phyloP scores from a whole-genome alignment of 2,888 invertebrate genomes.

The Carpatolechia fugitivella region DNA sequence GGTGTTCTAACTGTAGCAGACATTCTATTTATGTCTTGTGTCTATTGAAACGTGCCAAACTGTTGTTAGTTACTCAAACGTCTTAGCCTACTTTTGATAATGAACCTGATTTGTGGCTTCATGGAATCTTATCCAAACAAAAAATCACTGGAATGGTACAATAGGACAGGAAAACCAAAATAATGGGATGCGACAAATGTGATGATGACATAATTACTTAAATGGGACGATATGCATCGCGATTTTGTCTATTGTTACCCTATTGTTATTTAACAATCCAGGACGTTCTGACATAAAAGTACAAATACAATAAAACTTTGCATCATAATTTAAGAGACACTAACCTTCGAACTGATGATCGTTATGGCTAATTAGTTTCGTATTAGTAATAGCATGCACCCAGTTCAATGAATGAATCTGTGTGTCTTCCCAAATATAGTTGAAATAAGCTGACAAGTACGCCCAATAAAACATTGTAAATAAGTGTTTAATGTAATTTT shows the following conservation, averaged over 20 bases:
- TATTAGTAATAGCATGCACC: constrained; percentile 45
- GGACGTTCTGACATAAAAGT: background rate
- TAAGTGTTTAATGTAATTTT: constrained; percentile 23
- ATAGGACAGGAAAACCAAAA: constrained; percentile 12
- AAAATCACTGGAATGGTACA: background rate
- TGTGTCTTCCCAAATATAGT: constrained; percentile 57
- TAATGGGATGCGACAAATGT: constrained; percentile 7
- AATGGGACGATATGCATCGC: constrained; percentile 4
- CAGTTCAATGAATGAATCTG: constrained; percentile 63
- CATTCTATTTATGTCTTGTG: constrained; percentile 60
- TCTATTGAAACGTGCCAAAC: constrained; percentile 68
- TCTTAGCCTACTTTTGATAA: constrained; percentile 41
- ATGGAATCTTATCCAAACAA: background rate
- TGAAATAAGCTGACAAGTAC: background rate
- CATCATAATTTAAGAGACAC: background rate
- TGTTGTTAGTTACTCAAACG: constrained; percentile 50
- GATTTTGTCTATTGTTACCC: constrained; percentile 13
- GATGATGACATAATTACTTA: background rate
- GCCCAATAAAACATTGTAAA: constrained; percentile 25
- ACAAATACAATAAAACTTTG: background rate
- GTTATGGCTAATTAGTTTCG: constrained; percentile 12
- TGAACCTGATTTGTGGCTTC: background rate
- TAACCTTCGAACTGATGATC: too few species aligned
- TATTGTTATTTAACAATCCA: constrained; percentile 8
- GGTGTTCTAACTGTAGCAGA: constrained; percentile 37